These are phyloP conservation scores for Virgularia gustaviana DNA, from an alignment of 92 coral and sea anemone species.

Conservation along the genomic window DNA sequence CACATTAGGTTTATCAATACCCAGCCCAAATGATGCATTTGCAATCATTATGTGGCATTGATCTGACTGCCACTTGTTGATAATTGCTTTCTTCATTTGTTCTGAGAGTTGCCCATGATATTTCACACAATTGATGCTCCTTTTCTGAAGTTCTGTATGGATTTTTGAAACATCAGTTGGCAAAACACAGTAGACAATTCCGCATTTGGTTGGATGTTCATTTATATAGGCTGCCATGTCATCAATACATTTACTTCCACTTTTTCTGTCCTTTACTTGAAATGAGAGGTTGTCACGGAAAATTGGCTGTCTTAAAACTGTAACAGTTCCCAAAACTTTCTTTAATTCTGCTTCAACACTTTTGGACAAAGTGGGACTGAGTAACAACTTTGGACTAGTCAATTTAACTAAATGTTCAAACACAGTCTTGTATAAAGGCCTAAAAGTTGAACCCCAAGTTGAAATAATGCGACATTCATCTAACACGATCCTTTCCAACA, in stretches of 20 bases:
- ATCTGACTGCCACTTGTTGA: constrained; percentile 32
- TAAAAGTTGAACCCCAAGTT: constrained; percentile 19
- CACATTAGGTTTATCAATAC: too few relatives aligned
- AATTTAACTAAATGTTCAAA: background rate
- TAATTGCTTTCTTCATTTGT: constrained; percentile 22
- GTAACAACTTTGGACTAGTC: constrained; percentile 13
- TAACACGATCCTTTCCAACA: constrained; percentile 29
- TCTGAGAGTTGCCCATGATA: constrained; percentile 47
- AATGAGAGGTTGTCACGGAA: constrained; percentile 42
- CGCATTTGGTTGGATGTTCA: constrained; percentile 9
- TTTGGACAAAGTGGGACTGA: constrained; percentile 37
- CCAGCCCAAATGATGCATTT: too few relatives aligned
- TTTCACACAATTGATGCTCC: constrained; percentile 31
- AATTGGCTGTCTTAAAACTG: constrained; percentile 15
- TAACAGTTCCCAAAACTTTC: background rate
- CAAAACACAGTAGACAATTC: constrained; percentile 46
- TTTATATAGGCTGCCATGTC: constrained; percentile 11
- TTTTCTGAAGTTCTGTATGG: constrained; percentile 32
- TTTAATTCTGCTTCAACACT: background rate
- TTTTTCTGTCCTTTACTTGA: constrained; percentile 18
- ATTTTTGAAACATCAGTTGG: constrained; percentile 37
- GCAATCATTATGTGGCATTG: constrained; percentile 39
- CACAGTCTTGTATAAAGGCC: constrained; percentile 3
- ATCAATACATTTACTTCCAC: background rate
- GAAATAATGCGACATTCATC: constrained; percentile 19